Percentiles rank a stretch among this genome's conserved stretches.
phyloP scores from a whole-genome alignment of 2,113 vertebrate species.

The Callipepla squamata region DNA sequence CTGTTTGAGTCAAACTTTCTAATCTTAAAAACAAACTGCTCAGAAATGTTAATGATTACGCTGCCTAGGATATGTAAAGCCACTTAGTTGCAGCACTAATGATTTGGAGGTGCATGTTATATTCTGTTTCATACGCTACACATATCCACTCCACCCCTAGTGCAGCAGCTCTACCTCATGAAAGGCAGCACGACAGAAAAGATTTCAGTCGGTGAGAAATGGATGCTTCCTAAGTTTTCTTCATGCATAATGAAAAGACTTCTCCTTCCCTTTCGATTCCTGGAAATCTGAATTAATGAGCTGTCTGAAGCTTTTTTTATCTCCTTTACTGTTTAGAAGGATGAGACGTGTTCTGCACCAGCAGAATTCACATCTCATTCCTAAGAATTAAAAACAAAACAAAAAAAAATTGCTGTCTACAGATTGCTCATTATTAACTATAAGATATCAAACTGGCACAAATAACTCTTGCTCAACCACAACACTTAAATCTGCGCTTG shows the following conservation, averaged over 20 bases:
- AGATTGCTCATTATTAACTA: conserved; percentile 37
- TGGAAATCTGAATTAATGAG: conserved; percentile 44
- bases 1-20: background rate
- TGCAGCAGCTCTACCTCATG: background rate
- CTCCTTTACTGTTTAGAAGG: background rate
- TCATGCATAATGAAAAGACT: conserved; percentile 1
- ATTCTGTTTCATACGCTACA: background rate
- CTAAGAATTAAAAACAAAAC: background rate
- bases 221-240: background rate
- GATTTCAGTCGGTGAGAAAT: background rate
- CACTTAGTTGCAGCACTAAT: background rate
- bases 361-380: background rate
- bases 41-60: background rate
- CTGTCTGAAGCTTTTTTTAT: conserved; percentile 18
- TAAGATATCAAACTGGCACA: background rate
- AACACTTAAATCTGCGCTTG: background rate
- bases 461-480: background rate
- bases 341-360: conserved; percentile 20
- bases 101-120: background rate
- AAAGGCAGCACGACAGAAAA: background rate
- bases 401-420: background rate
- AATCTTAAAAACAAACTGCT: background rate
- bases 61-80: background rate
- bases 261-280: conserved; percentile 31
- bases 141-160: background rate